phyloP scores from a whole-genome alignment of 2,888 invertebrate genomes.

The Calameuta filiformis region DNA sequence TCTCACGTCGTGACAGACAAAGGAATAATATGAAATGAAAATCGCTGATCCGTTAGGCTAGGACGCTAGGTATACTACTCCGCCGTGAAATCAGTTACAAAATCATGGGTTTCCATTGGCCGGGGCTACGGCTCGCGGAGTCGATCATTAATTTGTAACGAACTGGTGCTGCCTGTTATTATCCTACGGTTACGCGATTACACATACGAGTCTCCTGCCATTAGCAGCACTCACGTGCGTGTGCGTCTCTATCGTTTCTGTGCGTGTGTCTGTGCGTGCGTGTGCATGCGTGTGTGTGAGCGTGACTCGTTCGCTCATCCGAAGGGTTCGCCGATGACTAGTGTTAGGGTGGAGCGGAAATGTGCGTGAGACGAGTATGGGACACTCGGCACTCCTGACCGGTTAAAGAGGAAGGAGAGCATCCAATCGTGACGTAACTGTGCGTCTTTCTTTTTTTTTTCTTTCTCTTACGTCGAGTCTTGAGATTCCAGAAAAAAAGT shows the following conservation, averaged over 20 bases:
- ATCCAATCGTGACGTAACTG: too few species aligned
- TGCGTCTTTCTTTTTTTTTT: too few species aligned
- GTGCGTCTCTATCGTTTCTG: not conserved
- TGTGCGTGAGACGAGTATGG: too few species aligned
- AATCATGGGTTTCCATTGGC: constrained; percentile 50
- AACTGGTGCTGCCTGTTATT: constrained; percentile 55
- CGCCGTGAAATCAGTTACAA: constrained; percentile 46
- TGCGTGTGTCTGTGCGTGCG: constrained; percentile 6
- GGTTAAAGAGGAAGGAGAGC: too few species aligned
- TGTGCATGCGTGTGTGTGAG: not conserved
- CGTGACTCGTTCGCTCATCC: too few species aligned
- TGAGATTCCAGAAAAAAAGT: too few species aligned
- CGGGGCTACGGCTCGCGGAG: constrained; percentile 29
- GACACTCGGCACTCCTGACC: too few species aligned
- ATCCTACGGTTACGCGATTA: constrained; percentile 40
- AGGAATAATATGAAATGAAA: constrained; percentile 44
- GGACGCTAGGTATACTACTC: constrained; percentile 16
- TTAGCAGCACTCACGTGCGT: not conserved
- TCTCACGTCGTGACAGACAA: constrained; percentile 58
- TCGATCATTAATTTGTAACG: constrained; percentile 61
- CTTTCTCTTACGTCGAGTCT: too few species aligned
- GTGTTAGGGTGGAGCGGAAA: too few species aligned
- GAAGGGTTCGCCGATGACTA: too few species aligned
- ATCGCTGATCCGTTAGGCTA: constrained; percentile 26
- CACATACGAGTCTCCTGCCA: not conserved